Conservation (phyloP, 2,113 vertebrate genomes). For the Scalopus aquaticus region DNA sequence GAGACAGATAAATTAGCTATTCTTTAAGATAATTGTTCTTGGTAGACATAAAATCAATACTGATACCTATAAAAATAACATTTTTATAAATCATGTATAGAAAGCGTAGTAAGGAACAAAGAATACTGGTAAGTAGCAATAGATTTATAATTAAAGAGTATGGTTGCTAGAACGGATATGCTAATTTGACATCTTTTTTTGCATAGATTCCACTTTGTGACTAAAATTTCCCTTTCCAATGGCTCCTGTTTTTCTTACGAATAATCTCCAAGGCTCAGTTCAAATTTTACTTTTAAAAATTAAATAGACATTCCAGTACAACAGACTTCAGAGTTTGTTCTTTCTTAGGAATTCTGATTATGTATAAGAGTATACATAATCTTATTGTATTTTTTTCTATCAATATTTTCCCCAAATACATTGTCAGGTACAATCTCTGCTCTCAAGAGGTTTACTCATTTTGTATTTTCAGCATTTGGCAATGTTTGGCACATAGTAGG, state of each 20-base stretch:
- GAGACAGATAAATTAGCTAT: not conserved
- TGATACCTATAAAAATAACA: not conserved
- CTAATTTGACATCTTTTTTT: not conserved
- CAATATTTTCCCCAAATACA: not conserved
- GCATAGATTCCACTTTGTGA: not conserved
- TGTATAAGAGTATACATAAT: not conserved
- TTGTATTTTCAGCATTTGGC: not conserved
- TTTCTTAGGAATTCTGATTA: not conserved
- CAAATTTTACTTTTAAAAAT: not conserved
- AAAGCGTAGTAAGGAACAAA: not conserved
- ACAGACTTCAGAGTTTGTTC: not conserved
- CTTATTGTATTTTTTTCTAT: not conserved
- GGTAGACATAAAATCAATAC: not conserved
- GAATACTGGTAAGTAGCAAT: not conserved
- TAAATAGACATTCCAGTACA: not conserved
- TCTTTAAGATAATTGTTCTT: not conserved
- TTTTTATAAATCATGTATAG: not conserved
- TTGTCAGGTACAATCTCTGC: not conserved
- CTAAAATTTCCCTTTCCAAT: not conserved
- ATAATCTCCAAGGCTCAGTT: not conserved
- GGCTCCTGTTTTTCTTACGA: not conserved
- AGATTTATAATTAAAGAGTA: not conserved
- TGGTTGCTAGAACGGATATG: not conserved
- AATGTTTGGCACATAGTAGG: not conserved
- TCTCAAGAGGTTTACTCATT: not conserved